Base-by-base conservation (phyloP, 1,140 invertebrate genomes). In the Hirudo medicinalis region DNA sequence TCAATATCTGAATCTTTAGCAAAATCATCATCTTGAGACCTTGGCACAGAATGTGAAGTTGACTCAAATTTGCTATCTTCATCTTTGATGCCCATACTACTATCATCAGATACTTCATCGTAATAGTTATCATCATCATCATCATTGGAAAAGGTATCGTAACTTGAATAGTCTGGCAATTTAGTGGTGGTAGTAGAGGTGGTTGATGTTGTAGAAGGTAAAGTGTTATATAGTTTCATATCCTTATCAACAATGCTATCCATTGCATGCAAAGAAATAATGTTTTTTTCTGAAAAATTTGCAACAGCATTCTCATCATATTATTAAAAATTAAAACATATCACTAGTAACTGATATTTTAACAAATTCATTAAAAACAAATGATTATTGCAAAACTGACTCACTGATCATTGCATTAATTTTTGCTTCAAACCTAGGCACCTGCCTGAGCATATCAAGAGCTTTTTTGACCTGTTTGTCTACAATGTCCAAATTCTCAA, bases 401-500 rank as follows among this genome's bases (percentile, higher is more conserved):
- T 72, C 74, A 81, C 80, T 75, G 43, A 80, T 78, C 49, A 77
- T 74, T 11, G 75, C 75, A n/a, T 69, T 71, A 57, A 81, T 74
- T 71, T 78, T 76, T 32, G 69, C 71, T 72, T 78, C 76, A 17
- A 79, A 72, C 17, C 77, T 74, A 3, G 78, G 75, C 69, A 77
- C 75, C 53, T 76, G 75, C 22, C 77, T 73, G n/a, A 81, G 73
- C 78, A 80, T 78, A 49, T 77, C 75, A 29, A 82, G 71, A 66
- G 76, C 75, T 70, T 80, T 76, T 43, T 77, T 77, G 69, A 82
- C 78, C 27, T 78, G 75, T 57, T 78, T 71, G 69, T 77, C 75
- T 67, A 80, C 79, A n/a, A 78, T 75, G 15, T 76, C 73, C 40
- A 82, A 75, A 70, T 81, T 80, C 68, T 78, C 75, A 32, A 77